Evolutionary conservation across 53 echinoderm and acorn worm genomes (phyloP), one percentile per base, ranked within the genome.

Genomic region (Henricia sp.): DNA sequence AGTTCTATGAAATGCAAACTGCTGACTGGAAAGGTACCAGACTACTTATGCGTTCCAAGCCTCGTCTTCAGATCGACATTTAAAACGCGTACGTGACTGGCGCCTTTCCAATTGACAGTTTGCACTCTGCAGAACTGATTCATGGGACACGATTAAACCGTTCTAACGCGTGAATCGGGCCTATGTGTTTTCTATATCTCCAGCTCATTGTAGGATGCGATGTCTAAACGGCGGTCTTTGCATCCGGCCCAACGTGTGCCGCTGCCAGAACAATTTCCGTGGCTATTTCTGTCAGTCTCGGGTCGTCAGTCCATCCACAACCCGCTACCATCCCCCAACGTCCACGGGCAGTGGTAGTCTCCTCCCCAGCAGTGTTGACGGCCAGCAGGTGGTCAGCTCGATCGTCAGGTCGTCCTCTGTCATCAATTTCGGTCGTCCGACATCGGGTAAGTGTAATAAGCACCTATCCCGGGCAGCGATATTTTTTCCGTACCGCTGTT

Each of bases 151-250:
- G n/a, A n/a, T n/a, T n/a, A n/a, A n/a, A n/a, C n/a, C n/a, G n/a
- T n/a, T n/a, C n/a, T n/a, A n/a, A n/a, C n/a, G n/a, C n/a, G n/a
- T n/a, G n/a, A n/a, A n/a, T n/a, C n/a, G n/a, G n/a, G n/a, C n/a
- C 24, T 41, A 40, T 40, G 12, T 4, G 16, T 67, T 35, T 17
- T 20, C 11, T 69, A 40, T 1, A n/a, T 64, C 72, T 37, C 39
- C 67, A 89, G 89, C 89, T n/a, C 33, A 52, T 36, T 89, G 89
- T 43, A 63, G 58, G 30, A 68, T 26, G 33, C 55, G 20, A 10
- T 89, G 89, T 65, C 48, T 65, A 26, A 89, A 89, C 40, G 84
- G 89, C 13, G 89, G 89, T 30, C 26, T 74, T 6, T 89, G 89
- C 66, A 67, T 89, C 36, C 75, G 84, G 29, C 89, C 89, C 27